phyloP scores from a whole-genome alignment of 2,113 vertebrate species.

The Protobothrops mucrosquamatus region DNA sequence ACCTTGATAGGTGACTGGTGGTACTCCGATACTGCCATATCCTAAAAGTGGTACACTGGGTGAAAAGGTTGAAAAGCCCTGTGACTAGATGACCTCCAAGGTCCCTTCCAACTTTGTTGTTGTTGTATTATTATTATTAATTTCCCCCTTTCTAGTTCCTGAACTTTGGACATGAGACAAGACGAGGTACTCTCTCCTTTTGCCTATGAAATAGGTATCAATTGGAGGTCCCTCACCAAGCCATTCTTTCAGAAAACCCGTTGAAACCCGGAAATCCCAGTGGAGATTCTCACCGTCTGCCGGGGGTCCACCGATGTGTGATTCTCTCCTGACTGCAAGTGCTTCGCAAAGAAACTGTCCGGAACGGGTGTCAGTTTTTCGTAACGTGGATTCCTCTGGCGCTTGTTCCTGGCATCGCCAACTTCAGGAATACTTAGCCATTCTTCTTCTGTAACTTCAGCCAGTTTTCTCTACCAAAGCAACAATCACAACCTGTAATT shows the following conservation, averaged over 20 bases:
- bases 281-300: slow-evolving; percentile 77
- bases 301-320: slow-evolving; percentile 91
- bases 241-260: not conserved
- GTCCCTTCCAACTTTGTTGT: too few species aligned
- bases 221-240: not conserved
- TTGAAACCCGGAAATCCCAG: not conserved
- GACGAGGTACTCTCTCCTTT: not conserved
- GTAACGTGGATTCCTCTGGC: slow-evolving; percentile 93
- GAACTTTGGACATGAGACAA: not conserved
- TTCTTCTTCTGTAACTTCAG: slow-evolving; percentile 95
- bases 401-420: slow-evolving; percentile 95
- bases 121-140: not conserved
- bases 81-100: too few species aligned
- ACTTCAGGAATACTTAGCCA: slow-evolving; percentile 99
- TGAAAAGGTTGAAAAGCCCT: too few species aligned
- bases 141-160: not conserved
- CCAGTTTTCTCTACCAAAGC: slow-evolving; percentile 82
- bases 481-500: not conserved
- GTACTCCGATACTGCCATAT: too few species aligned
- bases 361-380: slow-evolving; percentile 97
- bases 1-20: too few species aligned
- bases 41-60: too few species aligned
- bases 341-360: slow-evolving; percentile 97
- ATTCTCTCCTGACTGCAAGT: slow-evolving; percentile 89
- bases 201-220: accelerated